Conservation (phyloP, 2,113 vertebrate genomes). For the Willisornis vidua region DNA sequence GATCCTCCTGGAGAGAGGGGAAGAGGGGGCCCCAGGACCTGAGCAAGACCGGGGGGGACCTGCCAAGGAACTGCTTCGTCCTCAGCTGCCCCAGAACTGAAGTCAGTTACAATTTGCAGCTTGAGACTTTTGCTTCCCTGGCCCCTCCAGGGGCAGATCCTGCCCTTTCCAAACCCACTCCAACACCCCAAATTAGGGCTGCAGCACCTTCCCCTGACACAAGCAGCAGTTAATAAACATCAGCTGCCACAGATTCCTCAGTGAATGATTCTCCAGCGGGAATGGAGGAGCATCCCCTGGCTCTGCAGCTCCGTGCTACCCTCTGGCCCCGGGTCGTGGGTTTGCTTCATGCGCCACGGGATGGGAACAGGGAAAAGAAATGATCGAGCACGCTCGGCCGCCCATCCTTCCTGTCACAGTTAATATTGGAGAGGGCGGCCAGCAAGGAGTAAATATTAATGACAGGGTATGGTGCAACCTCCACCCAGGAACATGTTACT, state of each 20-base stretch:
- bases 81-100: background rate
- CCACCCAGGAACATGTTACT: background rate
- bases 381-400: background rate
- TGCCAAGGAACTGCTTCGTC: background rate
- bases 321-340: background rate
- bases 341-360: background rate
- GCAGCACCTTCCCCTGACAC: background rate
- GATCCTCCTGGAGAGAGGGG: too few species aligned
- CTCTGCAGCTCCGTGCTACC: background rate
- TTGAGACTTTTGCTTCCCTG: background rate
- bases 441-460: background rate
- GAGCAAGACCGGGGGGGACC: background rate
- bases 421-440: constrained; percentile 5
- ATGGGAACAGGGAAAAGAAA: background rate
- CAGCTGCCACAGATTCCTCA: rapidly evolving
- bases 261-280: background rate
- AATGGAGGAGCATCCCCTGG: background rate
- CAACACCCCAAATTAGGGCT: background rate
- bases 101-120: background rate
- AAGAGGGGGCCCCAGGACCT: rapidly evolving
- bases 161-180: background rate
- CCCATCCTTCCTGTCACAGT: constrained; percentile 9
- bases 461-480: background rate
- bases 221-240: background rate
- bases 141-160: background rate